Conservation (phyloP, 1,140 invertebrate species). For the Pogonomyrmex barbatus region DNA sequence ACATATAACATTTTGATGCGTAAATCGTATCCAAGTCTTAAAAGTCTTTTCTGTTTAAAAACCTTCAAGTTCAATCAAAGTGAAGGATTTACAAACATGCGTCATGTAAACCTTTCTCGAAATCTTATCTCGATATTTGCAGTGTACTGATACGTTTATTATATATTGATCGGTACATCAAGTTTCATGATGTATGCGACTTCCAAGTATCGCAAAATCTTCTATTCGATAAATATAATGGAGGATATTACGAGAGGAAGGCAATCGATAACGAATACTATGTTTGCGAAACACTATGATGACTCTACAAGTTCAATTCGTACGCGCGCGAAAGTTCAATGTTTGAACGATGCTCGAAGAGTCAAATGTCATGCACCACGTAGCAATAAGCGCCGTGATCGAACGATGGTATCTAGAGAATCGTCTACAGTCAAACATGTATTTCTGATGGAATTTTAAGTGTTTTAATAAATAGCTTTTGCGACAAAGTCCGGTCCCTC, state of each 20-base stretch:
- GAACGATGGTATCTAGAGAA: neutral
- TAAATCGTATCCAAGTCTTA: neutral
- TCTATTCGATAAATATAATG: constrained; percentile 54
- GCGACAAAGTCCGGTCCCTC: neutral
- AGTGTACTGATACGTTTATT: constrained; percentile 68
- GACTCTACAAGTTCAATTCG: constrained; percentile 32
- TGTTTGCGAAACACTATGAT: constrained; percentile 37
- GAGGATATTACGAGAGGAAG: constrained; percentile 31
- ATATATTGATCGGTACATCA: constrained; percentile 47
- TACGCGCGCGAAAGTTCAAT: constrained; percentile 7
- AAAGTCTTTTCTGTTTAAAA: neutral
- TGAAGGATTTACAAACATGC: constrained; percentile 1
- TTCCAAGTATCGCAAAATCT: constrained; percentile 61
- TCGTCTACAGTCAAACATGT: neutral
- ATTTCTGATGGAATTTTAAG: constrained; percentile 14
- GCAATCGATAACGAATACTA: constrained; percentile 27
- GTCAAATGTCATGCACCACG: neutral
- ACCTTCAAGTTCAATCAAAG: neutral
- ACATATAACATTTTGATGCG: neutral
- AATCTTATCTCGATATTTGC: constrained; percentile 25
- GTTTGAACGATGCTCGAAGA: constrained; percentile 13
- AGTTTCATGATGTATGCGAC: neutral
- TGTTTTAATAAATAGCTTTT: constrained; percentile 39
- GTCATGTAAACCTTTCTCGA: neutral
- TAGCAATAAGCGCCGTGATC: neutral